Evolutionary conservation across 2,797 vertebrate genomes (phyloP).

Genomic region (Schizothorax lantsangensis): DNA sequence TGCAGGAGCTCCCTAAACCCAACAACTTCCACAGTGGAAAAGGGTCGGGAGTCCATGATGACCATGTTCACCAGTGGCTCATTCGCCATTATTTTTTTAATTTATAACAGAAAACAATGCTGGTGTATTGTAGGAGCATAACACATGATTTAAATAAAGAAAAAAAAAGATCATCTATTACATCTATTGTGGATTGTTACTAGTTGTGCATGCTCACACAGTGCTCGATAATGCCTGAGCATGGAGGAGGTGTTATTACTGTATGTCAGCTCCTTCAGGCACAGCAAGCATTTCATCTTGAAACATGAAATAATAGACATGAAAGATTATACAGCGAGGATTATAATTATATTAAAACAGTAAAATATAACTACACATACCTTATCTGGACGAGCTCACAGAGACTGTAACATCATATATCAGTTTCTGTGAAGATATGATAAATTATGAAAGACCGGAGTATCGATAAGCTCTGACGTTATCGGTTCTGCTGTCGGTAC

Average conservation of each 20-base stretch:
- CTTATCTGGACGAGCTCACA: no score
- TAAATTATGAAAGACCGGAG: no score
- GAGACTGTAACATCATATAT: no score
- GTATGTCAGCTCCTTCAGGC: neutral
- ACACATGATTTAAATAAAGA: neutral
- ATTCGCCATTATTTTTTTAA: neutral
- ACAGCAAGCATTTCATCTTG: neutral
- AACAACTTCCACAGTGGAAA: neutral
- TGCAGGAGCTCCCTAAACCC: conserved; percentile 13
- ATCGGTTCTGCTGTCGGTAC: no score
- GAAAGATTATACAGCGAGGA: neutral
- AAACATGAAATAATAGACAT: neutral
- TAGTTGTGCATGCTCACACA: neutral
- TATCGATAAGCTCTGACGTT: no score
- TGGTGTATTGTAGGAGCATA: neutral
- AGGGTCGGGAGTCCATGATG: neutral
- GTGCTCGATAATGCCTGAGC: neutral
- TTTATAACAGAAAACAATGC: neutral
- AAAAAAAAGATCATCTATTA: no score
- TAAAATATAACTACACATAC: neutral
- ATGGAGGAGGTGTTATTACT: neutral
- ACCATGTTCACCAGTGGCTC: neutral
- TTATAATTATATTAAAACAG: neutral
- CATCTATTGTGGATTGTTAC: neutral
- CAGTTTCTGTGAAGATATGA: no score